phyloP scores from a whole-genome alignment of 2,113 vertebrate genomes.

The Scartelaos histophorus region DNA sequence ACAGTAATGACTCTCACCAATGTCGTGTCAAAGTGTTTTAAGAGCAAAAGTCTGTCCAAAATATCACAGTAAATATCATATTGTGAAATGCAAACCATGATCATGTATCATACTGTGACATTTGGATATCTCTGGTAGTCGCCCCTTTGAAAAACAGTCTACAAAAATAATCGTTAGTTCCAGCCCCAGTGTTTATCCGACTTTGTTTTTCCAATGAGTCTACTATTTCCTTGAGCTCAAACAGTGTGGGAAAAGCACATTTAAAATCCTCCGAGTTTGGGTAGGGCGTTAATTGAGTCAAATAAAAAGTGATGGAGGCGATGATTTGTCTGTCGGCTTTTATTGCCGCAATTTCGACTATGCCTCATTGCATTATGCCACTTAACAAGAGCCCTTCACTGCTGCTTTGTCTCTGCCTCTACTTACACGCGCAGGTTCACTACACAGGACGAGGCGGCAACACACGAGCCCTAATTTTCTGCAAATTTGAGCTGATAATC shows the following conservation, averaged over 20 bases:
- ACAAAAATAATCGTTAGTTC: background rate
- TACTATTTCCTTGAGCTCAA: conserved; percentile 17
- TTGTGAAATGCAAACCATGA: too few species aligned
- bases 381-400: conserved; percentile 68
- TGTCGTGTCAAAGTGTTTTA: too few species aligned
- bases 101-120: too few species aligned
- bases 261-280: conserved; percentile 55
- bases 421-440: conserved; percentile 70
- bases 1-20: too few species aligned
- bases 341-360: conserved; percentile 70
- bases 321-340: conserved; percentile 73
- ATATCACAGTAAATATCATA: too few species aligned
- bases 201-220: conserved; percentile 3
- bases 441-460: conserved; percentile 51
- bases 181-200: too few species aligned
- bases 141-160: too few species aligned
- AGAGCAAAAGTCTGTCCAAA: too few species aligned
- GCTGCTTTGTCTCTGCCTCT: conserved; percentile 61
- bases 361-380: conserved; percentile 68
- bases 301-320: conserved; percentile 72
- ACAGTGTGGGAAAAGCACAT: conserved; percentile 30
- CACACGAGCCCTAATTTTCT: conserved; percentile 45
- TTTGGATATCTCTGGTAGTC: too few species aligned
- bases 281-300: conserved; percentile 70
- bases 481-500: conserved; percentile 51